Percentiles rank a stretch among this genome's conserved stretches.
Evolutionary conservation across 2,113 vertebrate species (phyloP).

Genomic region (Gopherus flavomarginatus): DNA sequence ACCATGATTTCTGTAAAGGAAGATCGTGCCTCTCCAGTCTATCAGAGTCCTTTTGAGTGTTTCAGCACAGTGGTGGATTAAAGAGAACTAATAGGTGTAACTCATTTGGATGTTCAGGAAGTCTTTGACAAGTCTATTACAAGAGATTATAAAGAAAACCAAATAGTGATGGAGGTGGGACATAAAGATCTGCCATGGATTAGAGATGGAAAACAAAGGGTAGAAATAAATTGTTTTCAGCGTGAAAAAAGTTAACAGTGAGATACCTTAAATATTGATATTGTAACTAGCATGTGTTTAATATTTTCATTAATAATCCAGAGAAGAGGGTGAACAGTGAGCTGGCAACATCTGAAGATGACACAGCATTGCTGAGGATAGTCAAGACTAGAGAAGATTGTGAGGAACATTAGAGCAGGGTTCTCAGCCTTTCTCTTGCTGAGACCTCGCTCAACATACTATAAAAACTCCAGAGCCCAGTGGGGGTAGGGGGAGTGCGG

Average conservation of each 20-base stretch:
- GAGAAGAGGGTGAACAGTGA: background rate
- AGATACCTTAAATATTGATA: background rate
- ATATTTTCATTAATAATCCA: background rate
- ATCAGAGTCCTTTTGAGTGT: background rate
- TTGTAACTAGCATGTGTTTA: background rate
- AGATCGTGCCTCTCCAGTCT: background rate
- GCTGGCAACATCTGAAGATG: background rate
- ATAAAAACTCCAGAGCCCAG: too few species aligned
- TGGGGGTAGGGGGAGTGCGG: too few species aligned
- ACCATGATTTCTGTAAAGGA: background rate
- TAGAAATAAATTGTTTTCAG: background rate
- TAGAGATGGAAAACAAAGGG: background rate
- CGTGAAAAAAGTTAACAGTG: background rate
- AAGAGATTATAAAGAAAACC: background rate
- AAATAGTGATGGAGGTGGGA: background rate
- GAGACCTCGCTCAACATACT: too few species aligned
- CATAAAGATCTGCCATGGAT: background rate
- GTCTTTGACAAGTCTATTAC: background rate
- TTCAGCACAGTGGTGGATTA: background rate
- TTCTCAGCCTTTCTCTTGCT: too few species aligned
- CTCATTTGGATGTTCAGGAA: background rate
- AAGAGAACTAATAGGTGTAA: background rate
- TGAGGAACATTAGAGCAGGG: background rate
- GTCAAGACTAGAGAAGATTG: background rate
- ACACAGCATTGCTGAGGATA: rapidly evolving